phyloP scores from a whole-genome alignment of 2,113 vertebrate species.

The Gobius niger region DNA sequence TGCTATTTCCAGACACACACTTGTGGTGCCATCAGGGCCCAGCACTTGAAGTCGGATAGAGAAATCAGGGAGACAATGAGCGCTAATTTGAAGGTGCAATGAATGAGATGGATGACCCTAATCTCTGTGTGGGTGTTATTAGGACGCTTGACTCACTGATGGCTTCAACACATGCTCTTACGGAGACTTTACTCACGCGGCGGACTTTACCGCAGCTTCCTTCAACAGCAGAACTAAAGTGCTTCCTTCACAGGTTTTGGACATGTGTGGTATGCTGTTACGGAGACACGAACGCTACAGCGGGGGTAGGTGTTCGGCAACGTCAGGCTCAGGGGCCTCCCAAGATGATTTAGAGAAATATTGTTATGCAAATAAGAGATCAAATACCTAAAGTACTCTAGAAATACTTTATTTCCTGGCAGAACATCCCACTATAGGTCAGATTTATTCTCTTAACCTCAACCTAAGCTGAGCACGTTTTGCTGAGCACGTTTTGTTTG shows the following conservation, averaged over 20 bases:
- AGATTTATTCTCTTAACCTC: no score
- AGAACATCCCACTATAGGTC: no score
- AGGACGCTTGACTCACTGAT: slow-evolving; percentile 7
- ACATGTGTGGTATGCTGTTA: background rate
- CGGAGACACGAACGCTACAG: background rate
- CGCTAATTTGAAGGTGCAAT: slow-evolving; percentile 13
- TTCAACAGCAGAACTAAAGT: background rate
- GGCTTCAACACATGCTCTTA: background rate
- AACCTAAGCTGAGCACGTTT: no score
- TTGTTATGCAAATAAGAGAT: no score
- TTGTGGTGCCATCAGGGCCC: slow-evolving; percentile 34
- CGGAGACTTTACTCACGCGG: background rate
- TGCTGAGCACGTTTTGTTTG: no score
- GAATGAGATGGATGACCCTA: slow-evolving; percentile 4
- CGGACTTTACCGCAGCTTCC: background rate
- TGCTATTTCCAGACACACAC: slow-evolving; percentile 39
- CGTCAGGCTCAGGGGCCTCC: no score
- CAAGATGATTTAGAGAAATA: no score
- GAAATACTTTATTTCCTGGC: no score
- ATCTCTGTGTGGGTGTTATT: slow-evolving; percentile 6
- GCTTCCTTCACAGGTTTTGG: background rate
- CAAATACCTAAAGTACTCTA: no score
- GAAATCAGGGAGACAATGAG: slow-evolving; percentile 32
- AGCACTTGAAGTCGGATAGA: slow-evolving; percentile 48
- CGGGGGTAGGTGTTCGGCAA: no score